A percentile compares a stretch with the other conserved stretches of the same genome.
Evolutionary conservation across 2,888 invertebrate species (phyloP).

Genomic region (Synanthedon formicaeformis): DNA sequence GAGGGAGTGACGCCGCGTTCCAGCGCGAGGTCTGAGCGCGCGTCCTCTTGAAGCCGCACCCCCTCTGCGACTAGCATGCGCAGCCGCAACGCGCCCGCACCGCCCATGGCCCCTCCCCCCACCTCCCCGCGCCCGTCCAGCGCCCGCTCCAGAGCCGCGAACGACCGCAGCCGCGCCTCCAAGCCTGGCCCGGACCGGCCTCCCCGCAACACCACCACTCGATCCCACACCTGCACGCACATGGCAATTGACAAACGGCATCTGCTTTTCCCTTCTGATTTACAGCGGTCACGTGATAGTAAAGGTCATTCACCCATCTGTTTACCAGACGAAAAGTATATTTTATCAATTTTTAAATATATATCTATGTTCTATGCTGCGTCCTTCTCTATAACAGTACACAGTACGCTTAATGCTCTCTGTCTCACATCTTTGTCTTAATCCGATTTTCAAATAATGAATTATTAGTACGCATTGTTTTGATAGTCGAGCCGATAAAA

Average conservation of each 20-base stretch:
- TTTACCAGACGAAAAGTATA: no score
- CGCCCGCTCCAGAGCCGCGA: slow-evolving; percentile 72
- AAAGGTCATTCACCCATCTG: no score
- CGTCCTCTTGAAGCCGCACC: slow-evolving; percentile 74
- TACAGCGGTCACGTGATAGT: no score
- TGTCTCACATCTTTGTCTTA: no score
- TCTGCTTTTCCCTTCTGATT: background rate
- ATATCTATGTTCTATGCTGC: no score
- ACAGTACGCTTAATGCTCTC: no score
- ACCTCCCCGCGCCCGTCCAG: slow-evolving; percentile 73
- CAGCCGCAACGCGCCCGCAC: slow-evolving; percentile 66
- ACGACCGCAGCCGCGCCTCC: slow-evolving; percentile 76
- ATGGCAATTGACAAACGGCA: background rate
- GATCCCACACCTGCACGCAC: slow-evolving; percentile 75
- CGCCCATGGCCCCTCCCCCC: slow-evolving; percentile 62
- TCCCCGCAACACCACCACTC: slow-evolving; percentile 43
- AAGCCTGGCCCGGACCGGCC: slow-evolving; percentile 56
- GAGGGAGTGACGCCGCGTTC: slow-evolving; percentile 52
- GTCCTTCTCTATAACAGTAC: no score
- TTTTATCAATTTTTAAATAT: no score
- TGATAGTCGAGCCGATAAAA: no score
- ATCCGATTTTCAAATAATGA: no score
- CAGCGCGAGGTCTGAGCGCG: slow-evolving; percentile 43
- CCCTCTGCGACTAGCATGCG: slow-evolving; percentile 51
- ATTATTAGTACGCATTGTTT: no score